A percentile compares a stretch with the other conserved stretches of the same genome.
These are phyloP conservation scores for Ichneumoninae sp. DNA, from an alignment of 2,888 invertebrate species.

Conservation along the genomic window DNA sequence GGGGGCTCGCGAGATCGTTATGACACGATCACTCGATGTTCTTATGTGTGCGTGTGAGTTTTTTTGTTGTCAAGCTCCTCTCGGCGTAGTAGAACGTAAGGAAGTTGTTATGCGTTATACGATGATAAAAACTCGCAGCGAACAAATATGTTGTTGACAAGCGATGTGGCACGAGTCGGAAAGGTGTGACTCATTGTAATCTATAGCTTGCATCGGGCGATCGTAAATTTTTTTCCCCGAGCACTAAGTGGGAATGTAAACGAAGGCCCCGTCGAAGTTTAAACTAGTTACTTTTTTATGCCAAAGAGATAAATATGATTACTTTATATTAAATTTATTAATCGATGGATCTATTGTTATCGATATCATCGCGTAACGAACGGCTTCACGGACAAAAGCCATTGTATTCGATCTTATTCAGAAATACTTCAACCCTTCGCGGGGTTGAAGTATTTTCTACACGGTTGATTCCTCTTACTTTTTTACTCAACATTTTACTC, in stretches of 20 bases:
- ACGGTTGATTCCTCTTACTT: constrained; percentile 11
- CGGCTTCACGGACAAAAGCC: background rate
- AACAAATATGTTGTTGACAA: constrained; percentile 33
- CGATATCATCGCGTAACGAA: background rate
- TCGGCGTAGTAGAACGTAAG: constrained; percentile 4
- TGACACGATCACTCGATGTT: background rate
- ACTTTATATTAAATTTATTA: background rate
- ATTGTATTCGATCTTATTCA: background rate
- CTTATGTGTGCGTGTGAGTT: background rate
- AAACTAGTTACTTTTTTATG: background rate
- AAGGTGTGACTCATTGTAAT: constrained; percentile 36
- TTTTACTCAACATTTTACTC: constrained; percentile 13
- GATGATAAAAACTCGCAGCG: constrained; percentile 10
- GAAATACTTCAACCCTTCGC: background rate
- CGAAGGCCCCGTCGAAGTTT: background rate
- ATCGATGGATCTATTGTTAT: background rate
- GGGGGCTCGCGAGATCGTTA: constrained; percentile 7
- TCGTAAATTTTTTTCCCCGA: constrained; percentile 30
- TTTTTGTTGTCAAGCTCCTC: background rate
- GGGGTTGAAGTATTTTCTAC: background rate
- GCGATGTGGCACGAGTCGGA: constrained; percentile 15
- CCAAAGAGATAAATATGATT: background rate
- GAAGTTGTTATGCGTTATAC: background rate
- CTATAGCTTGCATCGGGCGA: constrained; percentile 21
- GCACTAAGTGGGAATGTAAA: background rate